A percentile compares a stretch with the other conserved stretches of the same genome.
Evolutionary conservation across 2,113 vertebrate species (phyloP).

Genomic region (Orientallactaga bullata): DNA sequence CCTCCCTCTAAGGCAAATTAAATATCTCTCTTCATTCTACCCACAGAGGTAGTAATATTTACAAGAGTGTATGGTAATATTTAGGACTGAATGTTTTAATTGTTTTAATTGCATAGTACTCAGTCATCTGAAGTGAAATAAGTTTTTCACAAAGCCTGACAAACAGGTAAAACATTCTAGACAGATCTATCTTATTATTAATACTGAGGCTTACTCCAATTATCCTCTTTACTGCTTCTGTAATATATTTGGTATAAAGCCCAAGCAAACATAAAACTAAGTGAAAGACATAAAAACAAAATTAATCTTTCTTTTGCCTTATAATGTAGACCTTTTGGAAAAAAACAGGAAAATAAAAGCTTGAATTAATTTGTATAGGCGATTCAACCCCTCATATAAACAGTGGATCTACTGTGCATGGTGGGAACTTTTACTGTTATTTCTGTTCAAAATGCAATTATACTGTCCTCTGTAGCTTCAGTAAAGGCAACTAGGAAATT

Average conservation of each 20-base stretch:
- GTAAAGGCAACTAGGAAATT: neutral
- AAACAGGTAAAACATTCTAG: conserved; percentile 81
- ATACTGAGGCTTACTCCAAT: conserved; percentile 82
- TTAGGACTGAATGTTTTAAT: neutral
- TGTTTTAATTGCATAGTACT: conserved; percentile 62
- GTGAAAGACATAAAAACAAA: conserved; percentile 65
- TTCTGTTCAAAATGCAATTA: conserved; percentile 47
- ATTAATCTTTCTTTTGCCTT: conserved; percentile 50
- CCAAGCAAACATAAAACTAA: conserved; percentile 80
- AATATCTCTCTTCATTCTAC: neutral
- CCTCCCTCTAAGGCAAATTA: neutral
- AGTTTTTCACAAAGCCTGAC: conserved; percentile 76
- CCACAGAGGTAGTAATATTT: neutral
- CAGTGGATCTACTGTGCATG: conserved; percentile 46
- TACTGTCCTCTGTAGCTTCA: conserved; percentile 6
- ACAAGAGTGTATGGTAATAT: neutral
- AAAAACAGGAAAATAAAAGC: conserved; percentile 27
- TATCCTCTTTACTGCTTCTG: conserved; percentile 79
- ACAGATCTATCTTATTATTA: conserved; percentile 84
- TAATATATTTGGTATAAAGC: conserved; percentile 77
- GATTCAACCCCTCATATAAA: conserved; percentile 51
- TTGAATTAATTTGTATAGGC: conserved; percentile 70
- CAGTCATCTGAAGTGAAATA: conserved; percentile 81
- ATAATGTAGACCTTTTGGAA: conserved; percentile 69
- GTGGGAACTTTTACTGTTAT: conserved; percentile 61